phyloP scores from a whole-genome alignment of 1,140 invertebrate species.

The Formica selysi region DNA sequence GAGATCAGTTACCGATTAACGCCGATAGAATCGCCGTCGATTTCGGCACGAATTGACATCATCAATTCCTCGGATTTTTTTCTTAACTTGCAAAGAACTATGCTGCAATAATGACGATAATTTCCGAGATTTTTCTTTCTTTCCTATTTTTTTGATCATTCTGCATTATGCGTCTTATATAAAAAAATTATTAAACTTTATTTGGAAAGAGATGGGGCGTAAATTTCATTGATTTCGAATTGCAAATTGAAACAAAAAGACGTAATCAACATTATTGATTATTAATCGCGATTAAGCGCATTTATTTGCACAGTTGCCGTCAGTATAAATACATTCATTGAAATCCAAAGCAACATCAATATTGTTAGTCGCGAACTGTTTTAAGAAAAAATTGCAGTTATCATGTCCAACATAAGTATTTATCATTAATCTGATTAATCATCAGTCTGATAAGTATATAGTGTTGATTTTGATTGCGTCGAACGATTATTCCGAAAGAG shows the following conservation, averaged over 20 bases:
- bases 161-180: neutral
- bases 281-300: neutral
- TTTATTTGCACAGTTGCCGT: neutral
- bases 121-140: neutral
- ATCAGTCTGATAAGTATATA: neutral
- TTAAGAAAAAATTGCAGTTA: neutral
- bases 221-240: neutral
- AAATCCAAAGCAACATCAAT: neutral
- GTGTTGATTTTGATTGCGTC: neutral
- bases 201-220: neutral
- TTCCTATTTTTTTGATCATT: neutral
- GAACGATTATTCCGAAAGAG: neutral
- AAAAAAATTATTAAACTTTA: constrained; percentile 25
- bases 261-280: neutral
- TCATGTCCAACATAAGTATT: constrained; percentile 40
- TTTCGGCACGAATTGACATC: constrained; percentile 18
- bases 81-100: constrained; percentile 1
- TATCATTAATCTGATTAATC: neutral
- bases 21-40: constrained; percentile 24
- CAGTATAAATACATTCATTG: neutral
- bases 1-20: constrained; percentile 54
- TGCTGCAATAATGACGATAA: neutral
- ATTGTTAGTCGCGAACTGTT: neutral
- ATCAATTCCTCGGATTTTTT: neutral
- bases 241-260: neutral